Percentiles rank a stretch among this genome's conserved stretches.
Evolutionary conservation across 2,797 vertebrate genomes (phyloP).

Genomic region (Dallia pectoralis): DNA sequence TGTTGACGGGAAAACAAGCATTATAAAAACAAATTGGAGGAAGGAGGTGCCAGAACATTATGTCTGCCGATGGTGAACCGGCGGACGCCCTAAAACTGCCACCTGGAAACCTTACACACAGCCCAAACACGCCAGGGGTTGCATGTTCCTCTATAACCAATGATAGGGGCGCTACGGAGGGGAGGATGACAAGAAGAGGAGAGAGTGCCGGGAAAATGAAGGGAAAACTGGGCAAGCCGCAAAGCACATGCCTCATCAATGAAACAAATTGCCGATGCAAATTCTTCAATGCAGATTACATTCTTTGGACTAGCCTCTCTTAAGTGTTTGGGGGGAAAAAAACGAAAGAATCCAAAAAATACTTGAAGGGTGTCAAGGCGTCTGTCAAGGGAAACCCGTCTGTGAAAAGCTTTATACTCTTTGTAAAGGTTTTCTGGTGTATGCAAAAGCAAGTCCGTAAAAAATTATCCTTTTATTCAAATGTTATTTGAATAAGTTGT

Average conservation of each 20-base stretch:
- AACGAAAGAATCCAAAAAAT: neutral
- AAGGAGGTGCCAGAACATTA: slow-evolving; percentile 35
- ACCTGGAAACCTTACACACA: slow-evolving; percentile 38
- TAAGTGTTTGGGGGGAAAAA: neutral
- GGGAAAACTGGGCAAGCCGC: slow-evolving; percentile 36
- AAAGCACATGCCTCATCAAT: slow-evolving; percentile 56
- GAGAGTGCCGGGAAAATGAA: slow-evolving; percentile 20
- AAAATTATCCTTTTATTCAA: no score
- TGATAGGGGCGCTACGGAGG: neutral
- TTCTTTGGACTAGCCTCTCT: neutral
- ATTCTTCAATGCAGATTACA: slow-evolving; percentile 11
- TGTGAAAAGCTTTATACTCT: neutral
- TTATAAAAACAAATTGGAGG: neutral
- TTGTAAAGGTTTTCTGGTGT: no score
- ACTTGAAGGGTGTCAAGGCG: neutral
- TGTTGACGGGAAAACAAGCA: neutral
- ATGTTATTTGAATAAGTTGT: no score
- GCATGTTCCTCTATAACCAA: slow-evolving; percentile 2
- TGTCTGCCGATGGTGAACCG: slow-evolving; percentile 30
- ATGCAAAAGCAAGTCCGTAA: no score
- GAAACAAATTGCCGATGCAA: slow-evolving; percentile 20
- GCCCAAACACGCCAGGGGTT: neutral
- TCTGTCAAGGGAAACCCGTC: neutral
- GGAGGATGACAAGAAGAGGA: neutral
- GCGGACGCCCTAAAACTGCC: slow-evolving; percentile 38